Evolutionary conservation across 2,797 vertebrate species (phyloP).

Genomic region (Acropternis orthonyx): DNA sequence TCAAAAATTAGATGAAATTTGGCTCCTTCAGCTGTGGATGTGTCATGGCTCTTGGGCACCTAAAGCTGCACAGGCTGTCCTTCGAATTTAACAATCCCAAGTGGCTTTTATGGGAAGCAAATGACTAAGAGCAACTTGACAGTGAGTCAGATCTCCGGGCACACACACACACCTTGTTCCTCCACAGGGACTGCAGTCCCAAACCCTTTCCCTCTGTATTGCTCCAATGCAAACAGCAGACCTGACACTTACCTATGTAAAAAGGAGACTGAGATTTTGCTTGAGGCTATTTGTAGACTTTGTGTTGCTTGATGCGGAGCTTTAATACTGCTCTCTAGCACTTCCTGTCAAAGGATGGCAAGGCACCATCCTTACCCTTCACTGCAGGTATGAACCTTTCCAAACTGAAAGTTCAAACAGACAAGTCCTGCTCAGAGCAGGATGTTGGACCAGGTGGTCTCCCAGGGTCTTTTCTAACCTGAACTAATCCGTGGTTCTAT

Average conservation of each 20-base stretch:
- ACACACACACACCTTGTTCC: not conserved
- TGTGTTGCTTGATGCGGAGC: not conserved
- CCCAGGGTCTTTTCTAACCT: not conserved
- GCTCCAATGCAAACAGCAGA: not conserved
- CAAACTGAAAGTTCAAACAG: not conserved
- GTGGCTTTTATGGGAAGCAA: not conserved
- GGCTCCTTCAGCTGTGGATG: not conserved
- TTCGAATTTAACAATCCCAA: not conserved
- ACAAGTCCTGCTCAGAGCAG: not conserved
- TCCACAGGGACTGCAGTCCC: not conserved
- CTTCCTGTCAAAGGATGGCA: not conserved
- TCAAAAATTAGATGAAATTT: not conserved
- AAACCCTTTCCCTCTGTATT: not conserved
- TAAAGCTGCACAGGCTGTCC: not conserved
- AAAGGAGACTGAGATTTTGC: not conserved
- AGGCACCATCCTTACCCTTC: not conserved
- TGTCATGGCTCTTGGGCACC: not conserved
- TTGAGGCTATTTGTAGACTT: not conserved
- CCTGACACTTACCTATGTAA: not conserved
- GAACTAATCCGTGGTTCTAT: not conserved
- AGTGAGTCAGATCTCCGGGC: not conserved
- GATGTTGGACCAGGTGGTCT: not conserved
- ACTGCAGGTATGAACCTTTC: not conserved
- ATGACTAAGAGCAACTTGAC: not conserved
- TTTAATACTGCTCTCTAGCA: not conserved